Evolutionary conservation across 2,888 invertebrate species (phyloP).

Genomic region (Dione juno): DNA sequence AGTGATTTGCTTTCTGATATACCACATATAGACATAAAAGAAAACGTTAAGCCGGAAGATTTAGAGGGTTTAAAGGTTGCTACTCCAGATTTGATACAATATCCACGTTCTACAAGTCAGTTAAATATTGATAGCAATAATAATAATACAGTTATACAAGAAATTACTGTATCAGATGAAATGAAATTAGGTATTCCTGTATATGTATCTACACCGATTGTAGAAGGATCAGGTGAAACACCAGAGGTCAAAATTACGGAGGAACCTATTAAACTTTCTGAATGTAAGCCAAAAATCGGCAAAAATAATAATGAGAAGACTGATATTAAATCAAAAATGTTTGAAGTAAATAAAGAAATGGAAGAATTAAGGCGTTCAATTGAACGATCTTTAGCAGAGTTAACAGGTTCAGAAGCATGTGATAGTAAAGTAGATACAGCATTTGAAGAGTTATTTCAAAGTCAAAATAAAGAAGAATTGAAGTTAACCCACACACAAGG

Average conservation of each 20-base stretch:
- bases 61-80: conserved; percentile 55
- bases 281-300: conserved; percentile 45
- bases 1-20: conserved; percentile 17
- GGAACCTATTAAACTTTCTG: conserved; percentile 48
- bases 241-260: conserved; percentile 53
- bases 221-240: conserved; percentile 60
- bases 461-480: conserved; percentile 19
- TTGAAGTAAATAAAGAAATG: conserved; percentile 77
- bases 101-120: conserved; percentile 68
- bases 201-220: conserved; percentile 53
- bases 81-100: conserved; percentile 64
- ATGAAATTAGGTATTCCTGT: conserved; percentile 51
- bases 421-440: conserved; percentile 59
- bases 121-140: conserved; percentile 68
- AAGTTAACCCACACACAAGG: not conserved
- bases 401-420: conserved; percentile 65
- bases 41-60: conserved; percentile 54
- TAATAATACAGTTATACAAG: conserved; percentile 69
- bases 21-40: conserved; percentile 16
- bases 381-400: conserved; percentile 73
- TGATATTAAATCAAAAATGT: conserved; percentile 73
- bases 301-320: conserved; percentile 59
- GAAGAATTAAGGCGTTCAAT: conserved; percentile 73
- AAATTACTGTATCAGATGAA: conserved; percentile 57
- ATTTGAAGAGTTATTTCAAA: conserved; percentile 43